phyloP scores from a whole-genome alignment of 2,113 vertebrate species.

The Callocephalon fimbriatum region DNA sequence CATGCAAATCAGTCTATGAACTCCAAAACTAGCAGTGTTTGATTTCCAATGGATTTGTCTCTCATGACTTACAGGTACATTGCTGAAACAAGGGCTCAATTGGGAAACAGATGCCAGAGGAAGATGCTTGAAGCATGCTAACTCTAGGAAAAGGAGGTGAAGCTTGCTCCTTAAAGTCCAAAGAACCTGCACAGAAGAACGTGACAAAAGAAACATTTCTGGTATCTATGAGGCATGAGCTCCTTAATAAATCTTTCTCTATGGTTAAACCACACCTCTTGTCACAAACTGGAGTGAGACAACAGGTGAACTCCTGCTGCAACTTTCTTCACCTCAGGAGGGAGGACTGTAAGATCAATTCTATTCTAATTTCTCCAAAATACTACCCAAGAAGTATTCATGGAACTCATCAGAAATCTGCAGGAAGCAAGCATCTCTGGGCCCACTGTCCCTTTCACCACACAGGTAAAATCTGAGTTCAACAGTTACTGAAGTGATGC shows the following conservation, averaged over 20 bases:
- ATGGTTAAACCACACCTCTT: not conserved
- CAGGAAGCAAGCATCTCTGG: not conserved
- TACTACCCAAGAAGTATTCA: rapidly evolving
- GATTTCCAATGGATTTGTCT: not conserved
- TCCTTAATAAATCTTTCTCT: not conserved
- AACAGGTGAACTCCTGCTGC: not conserved
- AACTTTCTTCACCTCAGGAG: not conserved
- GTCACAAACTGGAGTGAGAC: not conserved
- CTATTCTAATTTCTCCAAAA: not conserved
- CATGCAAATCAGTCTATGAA: not conserved
- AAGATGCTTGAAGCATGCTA: not conserved
- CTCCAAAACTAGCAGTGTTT: not conserved
- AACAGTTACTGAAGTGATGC: not conserved
- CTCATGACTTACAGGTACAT: not conserved
- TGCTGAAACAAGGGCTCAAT: not conserved
- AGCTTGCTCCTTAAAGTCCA: not conserved
- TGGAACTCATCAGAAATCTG: not conserved
- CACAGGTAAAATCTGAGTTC: not conserved
- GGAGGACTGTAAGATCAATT: not conserved
- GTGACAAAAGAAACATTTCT: not conserved
- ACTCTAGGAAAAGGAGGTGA: not conserved
- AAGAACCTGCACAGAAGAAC: not conserved
- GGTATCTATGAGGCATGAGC: not conserved
- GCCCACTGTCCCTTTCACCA: not conserved
- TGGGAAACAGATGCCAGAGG: not conserved